A percentile compares a stretch with the other conserved stretches of the same genome.
Conservation (phyloP, 2,113 vertebrate genomes). For the Corydoras sp. region DNA sequence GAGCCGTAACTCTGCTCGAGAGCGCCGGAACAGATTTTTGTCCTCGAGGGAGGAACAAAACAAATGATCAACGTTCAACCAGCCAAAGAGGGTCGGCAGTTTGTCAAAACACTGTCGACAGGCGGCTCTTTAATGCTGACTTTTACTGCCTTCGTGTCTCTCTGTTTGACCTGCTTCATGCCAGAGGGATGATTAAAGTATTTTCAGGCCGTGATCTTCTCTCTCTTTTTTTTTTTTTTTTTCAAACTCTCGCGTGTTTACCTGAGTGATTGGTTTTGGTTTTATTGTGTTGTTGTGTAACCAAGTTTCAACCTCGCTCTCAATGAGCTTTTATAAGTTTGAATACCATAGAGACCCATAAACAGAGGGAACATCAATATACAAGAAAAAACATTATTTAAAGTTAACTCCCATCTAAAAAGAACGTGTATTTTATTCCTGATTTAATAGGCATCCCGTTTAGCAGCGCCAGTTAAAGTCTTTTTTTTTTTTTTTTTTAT, state of each 20-base stretch:
- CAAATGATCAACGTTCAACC: slow-evolving; percentile 5
- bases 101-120: slow-evolving; percentile 13
- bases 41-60: slow-evolving; percentile 13
- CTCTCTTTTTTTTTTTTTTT: no score
- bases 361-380: no score
- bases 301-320: not conserved
- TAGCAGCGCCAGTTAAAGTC: no score
- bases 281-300: not conserved
- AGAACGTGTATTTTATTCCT: no score
- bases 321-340: not conserved
- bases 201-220: not conserved
- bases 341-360: no score
- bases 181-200: slow-evolving; percentile 2
- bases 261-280: not conserved
- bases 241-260: no score
- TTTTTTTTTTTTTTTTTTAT: no score
- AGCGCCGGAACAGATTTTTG: not conserved
- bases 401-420: no score
- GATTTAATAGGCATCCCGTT: no score
- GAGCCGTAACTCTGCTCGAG: slow-evolving; percentile 5
- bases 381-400: no score
- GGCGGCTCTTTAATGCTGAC: slow-evolving; percentile 10
- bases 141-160: not conserved
- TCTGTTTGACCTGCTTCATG: slow-evolving; percentile 2
- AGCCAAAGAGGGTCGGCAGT: not conserved